Evolutionary conservation across 2,888 invertebrate genomes (phyloP), one percentile per base, ranked within the genome.

Genomic region (Leistus spinibarbis): DNA sequence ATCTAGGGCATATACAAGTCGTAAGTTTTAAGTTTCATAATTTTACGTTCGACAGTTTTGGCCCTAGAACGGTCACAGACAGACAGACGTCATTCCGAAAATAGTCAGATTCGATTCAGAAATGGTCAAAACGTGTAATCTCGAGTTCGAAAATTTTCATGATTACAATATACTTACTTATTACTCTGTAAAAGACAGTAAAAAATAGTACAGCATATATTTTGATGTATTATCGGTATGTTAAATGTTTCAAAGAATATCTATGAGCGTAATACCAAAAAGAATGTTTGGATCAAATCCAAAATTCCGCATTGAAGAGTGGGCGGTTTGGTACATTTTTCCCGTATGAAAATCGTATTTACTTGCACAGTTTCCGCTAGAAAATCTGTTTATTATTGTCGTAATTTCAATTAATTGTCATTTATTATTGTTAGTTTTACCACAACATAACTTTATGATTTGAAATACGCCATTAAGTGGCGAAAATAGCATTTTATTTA

Each of bases 211-310:
- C 22, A 20, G 13, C 19, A 63, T 20, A 63, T 63, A 23, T 63
- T 63, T 17, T 22, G 63, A 19, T 63, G 7, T 54, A 23, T 13
- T 27, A 65, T 65, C 64, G 65, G 56, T n/a, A n/a, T n/a, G n/a
- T n/a, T n/a, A 53, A 65, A 17, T 66, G 16, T 40, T 66, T 66
- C 16, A 62, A 67, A 67, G 67, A 67, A 73, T 73, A 67, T 67
- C 73, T 57, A 73, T 73, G 62, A 67, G 20, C 62, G 53, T 60
- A 60, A 67, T 66, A 67, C 73, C 73, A 73, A 67, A 73, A 73
- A 67, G 40, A 62, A 53, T 57, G n/a, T 67, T 73, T 73, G 73
- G 73, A 67, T 13, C 19, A 0, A 13, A 53, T 73, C 73, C 73
- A 73, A 73, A 13, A 73, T 73, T 73, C 73, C 67, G 67, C 57